A percentile compares a stretch with the other conserved stretches of the same genome.
phyloP scores from a whole-genome alignment of 2,797 vertebrate species.

The Phrynocephalus forsythii region DNA sequence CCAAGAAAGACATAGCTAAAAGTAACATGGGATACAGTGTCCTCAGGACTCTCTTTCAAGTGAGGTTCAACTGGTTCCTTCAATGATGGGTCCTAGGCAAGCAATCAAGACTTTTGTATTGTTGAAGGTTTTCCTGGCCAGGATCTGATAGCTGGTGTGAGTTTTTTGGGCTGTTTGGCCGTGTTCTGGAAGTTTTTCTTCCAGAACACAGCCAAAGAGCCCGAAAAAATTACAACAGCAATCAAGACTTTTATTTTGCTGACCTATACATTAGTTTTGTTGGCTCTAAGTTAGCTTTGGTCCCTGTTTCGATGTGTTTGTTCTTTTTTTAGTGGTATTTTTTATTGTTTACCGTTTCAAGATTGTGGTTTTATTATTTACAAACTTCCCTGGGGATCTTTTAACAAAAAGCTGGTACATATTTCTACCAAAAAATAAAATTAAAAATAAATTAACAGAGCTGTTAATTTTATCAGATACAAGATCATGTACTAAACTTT shows the following conservation, averaged over 20 bases:
- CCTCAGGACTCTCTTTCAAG: no score
- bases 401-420: neutral
- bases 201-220: no score
- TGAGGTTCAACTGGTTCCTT: no score
- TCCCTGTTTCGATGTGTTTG: neutral
- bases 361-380: neutral
- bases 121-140: no score
- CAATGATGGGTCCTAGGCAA: no score
- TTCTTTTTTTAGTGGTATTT: neutral
- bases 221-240: no score
- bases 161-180: no score
- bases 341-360: neutral
- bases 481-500: neutral
- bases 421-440: neutral
- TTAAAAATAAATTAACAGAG: neutral
- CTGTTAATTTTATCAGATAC: neutral
- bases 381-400: neutral
- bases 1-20: no score
- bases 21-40: no score
- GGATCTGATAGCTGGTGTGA: no score
- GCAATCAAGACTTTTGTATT: neutral
- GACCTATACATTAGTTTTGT: neutral
- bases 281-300: no score
- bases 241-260: neutral
- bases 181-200: no score